phyloP scores from a whole-genome alignment of 1,140 invertebrate genomes.

The Zaprionus capensis region DNA sequence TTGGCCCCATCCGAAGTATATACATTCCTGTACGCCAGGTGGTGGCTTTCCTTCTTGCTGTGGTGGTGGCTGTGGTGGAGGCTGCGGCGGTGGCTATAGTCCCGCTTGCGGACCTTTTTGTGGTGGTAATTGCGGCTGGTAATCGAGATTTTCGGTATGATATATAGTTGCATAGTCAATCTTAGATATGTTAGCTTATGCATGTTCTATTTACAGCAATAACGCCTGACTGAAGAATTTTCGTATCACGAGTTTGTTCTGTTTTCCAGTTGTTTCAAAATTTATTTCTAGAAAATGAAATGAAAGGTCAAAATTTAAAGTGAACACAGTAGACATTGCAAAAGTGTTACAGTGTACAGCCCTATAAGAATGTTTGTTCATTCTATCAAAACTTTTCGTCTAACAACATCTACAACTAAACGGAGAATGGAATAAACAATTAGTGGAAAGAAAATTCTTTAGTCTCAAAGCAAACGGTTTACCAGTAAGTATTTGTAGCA shows the following conservation, averaged over 20 bases:
- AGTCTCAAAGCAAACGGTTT: neutral
- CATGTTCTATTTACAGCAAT: neutral
- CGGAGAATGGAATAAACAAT: neutral
- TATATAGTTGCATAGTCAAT: neutral
- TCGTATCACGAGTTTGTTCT: conserved; percentile 20
- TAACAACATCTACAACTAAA: neutral
- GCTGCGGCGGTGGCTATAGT: neutral
- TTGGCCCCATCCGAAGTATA: conserved; percentile 5
- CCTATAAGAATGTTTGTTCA: neutral
- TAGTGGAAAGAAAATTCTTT: neutral
- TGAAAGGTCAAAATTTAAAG: neutral
- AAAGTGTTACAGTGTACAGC: neutral
- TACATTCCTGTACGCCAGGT: neutral
- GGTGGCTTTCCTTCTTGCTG: neutral
- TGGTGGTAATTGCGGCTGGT: conserved; percentile 27
- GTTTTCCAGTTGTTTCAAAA: neutral
- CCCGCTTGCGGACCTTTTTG: neutral
- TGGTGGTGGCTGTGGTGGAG: neutral
- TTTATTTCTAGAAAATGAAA: neutral
- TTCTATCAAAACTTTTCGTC: neutral
- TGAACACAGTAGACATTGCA: neutral
- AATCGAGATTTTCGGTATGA: neutral
- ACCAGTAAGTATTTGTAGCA: neutral
- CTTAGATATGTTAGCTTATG: neutral
- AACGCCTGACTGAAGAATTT: conserved; percentile 27